Base-by-base conservation (phyloP, 2,888 invertebrate species). In the Rhimphoctona megacephalus region DNA sequence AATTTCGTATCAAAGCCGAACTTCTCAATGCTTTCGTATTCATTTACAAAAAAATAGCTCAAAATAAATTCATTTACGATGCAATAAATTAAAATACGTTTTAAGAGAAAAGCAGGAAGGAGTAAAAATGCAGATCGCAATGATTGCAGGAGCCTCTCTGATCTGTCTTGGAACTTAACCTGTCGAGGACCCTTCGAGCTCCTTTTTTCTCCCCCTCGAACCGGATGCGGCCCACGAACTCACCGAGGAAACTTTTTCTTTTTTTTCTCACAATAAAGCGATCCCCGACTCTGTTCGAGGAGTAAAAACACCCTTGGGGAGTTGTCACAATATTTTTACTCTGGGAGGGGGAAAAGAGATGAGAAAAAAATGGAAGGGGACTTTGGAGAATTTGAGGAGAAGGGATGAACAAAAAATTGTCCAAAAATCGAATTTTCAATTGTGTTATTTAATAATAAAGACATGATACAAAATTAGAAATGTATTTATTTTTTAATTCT, bases 241-340 rank as follows among this genome's bases (percentile, higher is more conserved):
- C 67, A 30, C 54, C 72, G 66, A 77, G 77, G 57, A 82, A 85
- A 88, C 85, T 84, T 77, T 83, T 81, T 33, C 7, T 54, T 46
- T 74, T 61, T 78, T 87, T 81, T 86, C 81, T 79, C 81, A 76
- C 83, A 84, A 88, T 87, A 85, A 76, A 89, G 90, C 69, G 85
- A 89, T 85, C 88, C 61, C 72, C 54, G n/a, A 67, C 66, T 78
- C 61, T 57, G 52, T 69, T 83, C 64, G 64, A 73, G 33, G 70
- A 74, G 77, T 36, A 64, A 43, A 33, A 67, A 66, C 57, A 54
- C 69, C 83, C 81, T 61, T 61, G 79, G 79, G 84, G 87, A 86
- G 89, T 89, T 90, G 89, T 90, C 91, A 89, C 85, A 92, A 92
- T 92, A 91, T 91, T 92, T 91, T 91, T 87, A 80, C 83, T 77